Conservation (phyloP, 2,888 invertebrate genomes). For the Pyrochroa serraticornis region DNA sequence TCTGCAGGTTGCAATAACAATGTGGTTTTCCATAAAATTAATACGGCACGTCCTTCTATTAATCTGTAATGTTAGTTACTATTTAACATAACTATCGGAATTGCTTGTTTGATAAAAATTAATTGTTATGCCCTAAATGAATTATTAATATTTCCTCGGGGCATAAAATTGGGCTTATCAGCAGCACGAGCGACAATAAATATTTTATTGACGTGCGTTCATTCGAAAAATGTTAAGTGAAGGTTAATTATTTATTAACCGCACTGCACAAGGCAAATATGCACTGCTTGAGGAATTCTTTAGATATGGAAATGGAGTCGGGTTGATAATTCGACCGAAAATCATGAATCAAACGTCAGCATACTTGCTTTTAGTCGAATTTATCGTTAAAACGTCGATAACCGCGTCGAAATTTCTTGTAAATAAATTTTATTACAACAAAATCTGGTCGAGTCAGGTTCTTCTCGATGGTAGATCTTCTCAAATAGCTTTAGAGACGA, state of each 20-base stretch:
- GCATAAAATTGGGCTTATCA: conserved; percentile 25
- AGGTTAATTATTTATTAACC: conserved; percentile 17
- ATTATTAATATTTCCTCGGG: conserved; percentile 37
- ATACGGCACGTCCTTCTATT: not conserved
- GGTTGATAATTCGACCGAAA: conserved; percentile 16
- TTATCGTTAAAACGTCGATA: conserved; percentile 17
- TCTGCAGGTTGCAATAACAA: too few species aligned
- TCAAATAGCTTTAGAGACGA: conserved; percentile 10
- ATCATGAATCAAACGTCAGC: conserved; percentile 27
- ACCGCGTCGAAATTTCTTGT: conserved; percentile 3
- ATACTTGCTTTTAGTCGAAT: conserved; percentile 18
- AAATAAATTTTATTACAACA: conserved; percentile 15
- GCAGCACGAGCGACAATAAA: conserved; percentile 17
- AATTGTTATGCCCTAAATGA: conserved; percentile 38
- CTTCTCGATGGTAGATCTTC: conserved; percentile 1
- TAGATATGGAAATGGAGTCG: conserved; percentile 24
- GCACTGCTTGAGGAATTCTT: conserved; percentile 21
- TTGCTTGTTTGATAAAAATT: conserved; percentile 23
- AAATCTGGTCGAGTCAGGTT: not conserved
- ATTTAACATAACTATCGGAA: conserved; percentile 21
- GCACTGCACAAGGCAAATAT: conserved; percentile 4
- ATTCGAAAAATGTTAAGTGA: conserved; percentile 24
- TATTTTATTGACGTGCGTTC: conserved; percentile 12
- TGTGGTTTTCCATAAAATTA: too few species aligned
- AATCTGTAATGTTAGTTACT: not conserved